Percentiles rank a stretch among this genome's conserved stretches.
phyloP scores from a whole-genome alignment of 2,888 invertebrate species.

The Drosophila kuntzei region DNA sequence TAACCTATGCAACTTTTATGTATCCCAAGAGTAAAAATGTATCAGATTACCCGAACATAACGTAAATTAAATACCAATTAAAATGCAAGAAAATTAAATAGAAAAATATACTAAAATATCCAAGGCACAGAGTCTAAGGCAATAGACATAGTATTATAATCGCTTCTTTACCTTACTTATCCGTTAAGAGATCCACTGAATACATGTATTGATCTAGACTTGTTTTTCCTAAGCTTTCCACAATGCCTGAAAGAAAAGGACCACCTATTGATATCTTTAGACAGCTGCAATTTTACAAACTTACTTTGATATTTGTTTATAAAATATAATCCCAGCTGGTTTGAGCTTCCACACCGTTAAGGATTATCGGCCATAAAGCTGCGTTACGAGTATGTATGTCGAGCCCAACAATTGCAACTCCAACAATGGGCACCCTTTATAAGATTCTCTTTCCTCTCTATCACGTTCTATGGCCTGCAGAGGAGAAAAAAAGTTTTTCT shows the following conservation, averaged over 20 bases:
- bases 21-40: too few relatives aligned
- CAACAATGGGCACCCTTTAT: slow-evolving; percentile 54
- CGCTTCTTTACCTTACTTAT: neutral
- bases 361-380: slow-evolving; percentile 58
- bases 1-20: too few relatives aligned
- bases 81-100: too few relatives aligned
- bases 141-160: neutral
- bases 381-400: slow-evolving; percentile 54
- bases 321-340: slow-evolving; percentile 43
- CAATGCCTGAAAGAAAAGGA: slow-evolving; percentile 4
- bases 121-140: neutral
- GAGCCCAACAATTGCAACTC: slow-evolving; percentile 16
- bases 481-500: slow-evolving; percentile 41
- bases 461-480: slow-evolving; percentile 20
- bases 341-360: slow-evolving; percentile 53
- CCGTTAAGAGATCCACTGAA: neutral
- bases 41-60: too few relatives aligned
- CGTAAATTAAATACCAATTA: too few relatives aligned
- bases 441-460: slow-evolving; percentile 7
- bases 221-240: neutral
- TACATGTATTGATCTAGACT: neutral
- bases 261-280: slow-evolving; percentile 23
- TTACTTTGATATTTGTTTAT: slow-evolving; percentile 20
- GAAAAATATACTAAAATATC: too few relatives aligned
- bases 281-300: slow-evolving; percentile 21